Evolutionary conservation across 2,113 vertebrate genomes (phyloP), one percentile per base, ranked within the genome.

Genomic region (Clarias gariepinus): DNA sequence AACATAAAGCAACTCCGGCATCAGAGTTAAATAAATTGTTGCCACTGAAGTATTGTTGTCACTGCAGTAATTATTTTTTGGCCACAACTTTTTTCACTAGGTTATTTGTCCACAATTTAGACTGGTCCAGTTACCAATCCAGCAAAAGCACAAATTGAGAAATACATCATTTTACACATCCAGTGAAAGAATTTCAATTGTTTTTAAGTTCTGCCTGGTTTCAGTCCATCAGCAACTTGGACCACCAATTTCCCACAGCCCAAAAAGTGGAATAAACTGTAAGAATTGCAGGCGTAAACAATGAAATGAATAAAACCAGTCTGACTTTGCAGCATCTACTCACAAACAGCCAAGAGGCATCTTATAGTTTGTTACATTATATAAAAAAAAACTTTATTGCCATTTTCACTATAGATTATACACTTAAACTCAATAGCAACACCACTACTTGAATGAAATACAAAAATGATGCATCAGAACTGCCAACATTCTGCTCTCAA

Each of bases 311-410:
- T 25, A 52, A 76, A 52, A 74, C 36, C 36, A 47, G 9, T 3
- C 2, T 12, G 7, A 55, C 21, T 79, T 58, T 58, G 53, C 53
- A 79, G 8, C 16, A 79, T 58, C 2, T 2, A 63, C 3, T 15
- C 36, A 87, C 28, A 68, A 69, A 87, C 28, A n/a, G 21, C 41
- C 28, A 79, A 19, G 16, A 76, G 23, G 53, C 47, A 63, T n/a
- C 28, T 55, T 81, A 13, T 68, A 73, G 86, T 88, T 94, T 91
- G 90, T 93, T 90, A 91, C 88, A 92, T 94, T 91, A 96, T 1
- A 0, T 96, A 10, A 95, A 90, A 92, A 91, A 82, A 89, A 86
- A 77, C 90, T 94, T 95, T 94, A 94, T 94, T 94, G 92, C 90
- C 86, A 91, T 92, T 91, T 89, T 92, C 91, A 94, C 92, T 89